phyloP scores from a whole-genome alignment of 2,797 vertebrate species.

The Sardinella longiceps region DNA sequence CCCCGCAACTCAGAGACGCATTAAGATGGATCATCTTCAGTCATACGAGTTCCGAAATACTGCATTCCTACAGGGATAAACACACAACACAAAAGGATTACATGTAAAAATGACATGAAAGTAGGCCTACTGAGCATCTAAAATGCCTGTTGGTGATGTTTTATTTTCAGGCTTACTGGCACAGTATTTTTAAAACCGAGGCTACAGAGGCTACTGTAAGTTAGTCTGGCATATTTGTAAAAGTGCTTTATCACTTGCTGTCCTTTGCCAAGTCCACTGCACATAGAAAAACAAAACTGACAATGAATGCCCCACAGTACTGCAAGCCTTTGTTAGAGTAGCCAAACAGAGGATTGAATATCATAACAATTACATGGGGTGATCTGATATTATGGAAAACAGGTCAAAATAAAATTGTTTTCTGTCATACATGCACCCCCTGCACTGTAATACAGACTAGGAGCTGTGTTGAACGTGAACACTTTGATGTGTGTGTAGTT shows the following conservation, averaged over 20 bases:
- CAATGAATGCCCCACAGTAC: not conserved
- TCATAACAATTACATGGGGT: not conserved
- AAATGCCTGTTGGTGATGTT: not conserved
- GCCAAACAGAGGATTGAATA: not conserved
- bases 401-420: too few species aligned
- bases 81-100: not conserved
- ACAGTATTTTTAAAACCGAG: not conserved
- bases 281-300: not conserved
- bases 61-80: conserved; percentile 50
- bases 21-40: conserved; percentile 34
- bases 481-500: too few species aligned
- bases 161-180: not conserved
- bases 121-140: not conserved
- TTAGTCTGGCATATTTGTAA: not conserved
- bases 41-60: conserved; percentile 48
- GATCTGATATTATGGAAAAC: too few species aligned
- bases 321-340: not conserved
- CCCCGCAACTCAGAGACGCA: not conserved
- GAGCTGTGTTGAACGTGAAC: too few species aligned
- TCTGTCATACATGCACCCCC: too few species aligned
- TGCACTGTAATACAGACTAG: too few species aligned
- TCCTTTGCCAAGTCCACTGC: not conserved
- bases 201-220: too few species aligned
- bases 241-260: not conserved
- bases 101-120: not conserved